Evolutionary conservation across 2,113 vertebrate species (phyloP), one percentile per base, ranked within the genome.

Genomic region (Tricholaema leucomelas): DNA sequence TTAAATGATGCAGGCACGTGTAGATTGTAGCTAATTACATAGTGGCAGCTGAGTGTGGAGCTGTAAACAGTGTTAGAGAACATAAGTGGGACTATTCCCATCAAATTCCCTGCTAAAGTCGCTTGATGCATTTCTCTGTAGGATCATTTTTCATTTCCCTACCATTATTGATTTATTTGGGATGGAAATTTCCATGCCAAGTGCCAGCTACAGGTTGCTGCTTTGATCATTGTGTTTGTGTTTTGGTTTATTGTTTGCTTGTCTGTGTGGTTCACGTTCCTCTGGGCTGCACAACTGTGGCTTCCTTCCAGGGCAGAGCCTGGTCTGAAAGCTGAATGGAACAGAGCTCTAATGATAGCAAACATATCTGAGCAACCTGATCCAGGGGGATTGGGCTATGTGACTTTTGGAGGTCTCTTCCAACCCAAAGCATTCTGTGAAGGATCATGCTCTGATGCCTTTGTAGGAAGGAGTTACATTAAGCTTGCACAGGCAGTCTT

Each of bases 401-500:
- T 48, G 46, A 21, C 20, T 48, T 21, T 48, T 48, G 46, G 20
- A 48, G 46, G 46, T 23, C 46, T 20, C 21, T 48, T 48, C 46
- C 46, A 48, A 48, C 46, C 46, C 46, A 48, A 48, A 48, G 20
- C 46, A 23, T 48, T 48, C 46, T 48, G 88, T 74, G 64, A 85
- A 85, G 91, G 58, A 42, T 48, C 35, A 48, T 75, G 60, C 44
- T 77, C 33, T 74, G 81, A 74, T 59, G 48, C 35, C 27, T 88
- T 71, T 64, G 48, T 75, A 86, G 58, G 58, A 95, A 78, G 48
- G 35, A 90, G 20, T 56, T 72, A 12, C 5, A 58, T 81, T 63
- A 71, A 86, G 52, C 77, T 88, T 81, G 35, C 69, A 58, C 17
- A 78, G 90, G 28, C 44, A 83, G 65, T 61, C 59, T 91, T 86